Percentiles rank a stretch among this genome's conserved stretches.
Evolutionary conservation across 1,140 invertebrate species (phyloP).

Genomic region (Zaprionus gabonicus): DNA sequence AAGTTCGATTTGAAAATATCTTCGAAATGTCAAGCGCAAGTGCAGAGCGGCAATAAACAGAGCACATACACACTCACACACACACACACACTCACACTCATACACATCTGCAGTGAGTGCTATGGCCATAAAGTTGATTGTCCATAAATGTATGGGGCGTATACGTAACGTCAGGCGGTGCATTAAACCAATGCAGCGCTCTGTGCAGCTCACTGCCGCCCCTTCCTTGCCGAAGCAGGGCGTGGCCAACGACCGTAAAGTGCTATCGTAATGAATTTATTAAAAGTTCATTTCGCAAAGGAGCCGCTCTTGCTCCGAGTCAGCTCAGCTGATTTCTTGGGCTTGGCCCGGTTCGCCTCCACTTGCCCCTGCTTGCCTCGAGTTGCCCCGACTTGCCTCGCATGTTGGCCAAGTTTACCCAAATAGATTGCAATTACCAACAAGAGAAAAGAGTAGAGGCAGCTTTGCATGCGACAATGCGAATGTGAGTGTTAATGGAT

Average conservation of each 20-base stretch:
- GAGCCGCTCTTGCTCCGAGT: conserved; percentile 23
- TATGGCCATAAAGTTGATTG: conserved; percentile 71
- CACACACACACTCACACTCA: conserved; percentile 17
- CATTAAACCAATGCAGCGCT: conserved; percentile 67
- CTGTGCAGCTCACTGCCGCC: conserved; percentile 6
- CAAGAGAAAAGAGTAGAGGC: not conserved
- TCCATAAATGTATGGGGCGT: conserved; percentile 80
- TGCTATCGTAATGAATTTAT: conserved; percentile 77
- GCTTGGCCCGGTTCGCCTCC: conserved; percentile 39
- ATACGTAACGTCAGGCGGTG: conserved; percentile 73
- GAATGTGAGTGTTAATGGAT: conserved; percentile 79
- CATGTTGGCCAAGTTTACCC: conserved; percentile 77
- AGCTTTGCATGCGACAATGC: conserved; percentile 63
- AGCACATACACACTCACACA: conserved; percentile 17
- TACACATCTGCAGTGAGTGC: conserved; percentile 1
- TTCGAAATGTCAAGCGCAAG: conserved; percentile 71
- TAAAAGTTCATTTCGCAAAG: conserved; percentile 64
- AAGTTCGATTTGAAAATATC: conserved; percentile 78
- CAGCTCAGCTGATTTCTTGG: conserved; percentile 50
- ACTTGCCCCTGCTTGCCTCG: conserved; percentile 18
- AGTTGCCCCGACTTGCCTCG: conserved; percentile 30
- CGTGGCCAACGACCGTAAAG: conserved; percentile 49
- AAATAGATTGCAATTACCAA: conserved; percentile 68
- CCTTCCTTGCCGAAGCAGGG: not conserved
- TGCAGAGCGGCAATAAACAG: conserved; percentile 74